phyloP scores from a whole-genome alignment of 2,888 invertebrate genomes.

The Dryomyza anilis region DNA sequence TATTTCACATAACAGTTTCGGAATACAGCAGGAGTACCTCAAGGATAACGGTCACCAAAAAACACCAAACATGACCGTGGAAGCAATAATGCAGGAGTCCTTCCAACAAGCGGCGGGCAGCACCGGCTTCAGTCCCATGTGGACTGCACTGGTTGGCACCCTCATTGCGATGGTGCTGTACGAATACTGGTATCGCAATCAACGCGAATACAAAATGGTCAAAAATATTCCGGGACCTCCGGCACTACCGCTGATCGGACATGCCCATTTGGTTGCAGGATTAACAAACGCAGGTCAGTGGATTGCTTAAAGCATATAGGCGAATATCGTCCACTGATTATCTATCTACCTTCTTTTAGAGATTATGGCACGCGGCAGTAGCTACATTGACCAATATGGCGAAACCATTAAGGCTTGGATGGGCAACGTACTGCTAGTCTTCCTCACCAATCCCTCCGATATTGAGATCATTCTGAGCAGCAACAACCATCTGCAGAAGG shows the following conservation, averaged over 20 bases:
- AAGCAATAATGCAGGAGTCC: conserved; percentile 46
- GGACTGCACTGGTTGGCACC: conserved; percentile 47
- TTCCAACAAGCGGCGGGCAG: conserved; percentile 39
- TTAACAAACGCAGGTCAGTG: conserved; percentile 67
- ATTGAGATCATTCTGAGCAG: conserved; percentile 77
- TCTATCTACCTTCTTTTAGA: conserved; percentile 35
- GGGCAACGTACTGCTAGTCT: conserved; percentile 71
- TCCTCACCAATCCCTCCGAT: conserved; percentile 72
- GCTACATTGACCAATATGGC: conserved; percentile 59
- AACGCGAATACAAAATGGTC: conserved; percentile 66
- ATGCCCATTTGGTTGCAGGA: conserved; percentile 69
- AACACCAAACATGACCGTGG: conserved; percentile 43
- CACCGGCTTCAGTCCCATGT: conserved; percentile 42
- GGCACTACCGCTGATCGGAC: conserved; percentile 72
- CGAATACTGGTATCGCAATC: conserved; percentile 62
- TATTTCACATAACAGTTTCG: conserved; percentile 32
- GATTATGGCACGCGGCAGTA: conserved; percentile 43
- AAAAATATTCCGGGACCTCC: conserved; percentile 73
- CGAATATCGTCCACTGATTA: too few relatives aligned
- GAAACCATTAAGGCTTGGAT: conserved; percentile 79
- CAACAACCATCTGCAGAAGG: conserved; percentile 76
- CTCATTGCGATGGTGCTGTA: conserved; percentile 43
- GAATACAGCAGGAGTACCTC: conserved; percentile 10
- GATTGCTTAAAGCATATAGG: too few relatives aligned
- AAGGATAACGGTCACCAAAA: conserved; percentile 10